These are phyloP conservation scores for Silurus asotus DNA, from an alignment of 2,113 vertebrate genomes.

Conservation along the genomic window DNA sequence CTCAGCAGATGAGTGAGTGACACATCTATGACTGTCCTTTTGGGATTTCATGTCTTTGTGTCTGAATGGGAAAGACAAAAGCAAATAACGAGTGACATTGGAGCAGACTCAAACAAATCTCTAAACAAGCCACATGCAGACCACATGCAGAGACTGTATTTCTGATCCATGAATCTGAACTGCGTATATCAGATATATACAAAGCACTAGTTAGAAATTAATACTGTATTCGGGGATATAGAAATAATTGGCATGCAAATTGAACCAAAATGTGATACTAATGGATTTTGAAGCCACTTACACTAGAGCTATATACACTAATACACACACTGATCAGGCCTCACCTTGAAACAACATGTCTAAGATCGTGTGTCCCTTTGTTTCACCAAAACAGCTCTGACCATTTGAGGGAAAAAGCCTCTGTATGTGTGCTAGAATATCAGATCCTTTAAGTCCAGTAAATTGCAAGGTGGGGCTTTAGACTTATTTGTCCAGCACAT, in stretches of 20 bases:
- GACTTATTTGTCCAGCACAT: too few species aligned
- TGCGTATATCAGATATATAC: background rate
- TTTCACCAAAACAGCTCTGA: too few species aligned
- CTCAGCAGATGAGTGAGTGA: conserved; percentile 15
- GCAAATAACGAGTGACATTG: conserved; percentile 6
- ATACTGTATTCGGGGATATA: background rate
- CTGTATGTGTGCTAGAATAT: too few species aligned
- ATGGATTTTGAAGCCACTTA: too few species aligned
- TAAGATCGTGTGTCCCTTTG: too few species aligned
- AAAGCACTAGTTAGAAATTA: background rate
- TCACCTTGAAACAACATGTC: too few species aligned
- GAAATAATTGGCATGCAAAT: background rate
- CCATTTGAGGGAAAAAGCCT: too few species aligned
- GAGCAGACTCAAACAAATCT: background rate
- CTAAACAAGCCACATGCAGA: conserved; percentile 1
- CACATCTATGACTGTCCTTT: conserved; percentile 33
- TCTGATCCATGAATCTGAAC: background rate
- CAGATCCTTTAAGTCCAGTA: too few species aligned
- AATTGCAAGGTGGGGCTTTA: too few species aligned
- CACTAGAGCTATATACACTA: too few species aligned
- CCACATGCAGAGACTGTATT: background rate
- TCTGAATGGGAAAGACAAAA: background rate
- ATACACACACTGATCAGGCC: too few species aligned
- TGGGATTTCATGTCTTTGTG: conserved; percentile 27
- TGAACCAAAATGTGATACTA: background rate